Conservation (phyloP, 2,888 invertebrate species). For the Lasioglossum pauxillum region DNA sequence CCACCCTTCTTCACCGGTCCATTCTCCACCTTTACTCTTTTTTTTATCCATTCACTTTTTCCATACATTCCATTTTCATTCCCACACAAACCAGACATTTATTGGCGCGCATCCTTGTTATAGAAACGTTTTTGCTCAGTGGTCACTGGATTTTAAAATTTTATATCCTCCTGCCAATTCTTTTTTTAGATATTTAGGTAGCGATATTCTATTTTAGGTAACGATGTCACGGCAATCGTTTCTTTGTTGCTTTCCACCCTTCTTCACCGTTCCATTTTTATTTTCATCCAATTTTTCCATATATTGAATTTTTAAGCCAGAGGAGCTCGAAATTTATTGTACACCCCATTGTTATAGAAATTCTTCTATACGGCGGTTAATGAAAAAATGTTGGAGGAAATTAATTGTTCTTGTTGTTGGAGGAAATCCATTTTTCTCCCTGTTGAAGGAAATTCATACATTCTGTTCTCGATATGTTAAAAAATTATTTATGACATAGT, state of each 20-base stretch:
- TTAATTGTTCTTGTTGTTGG: neutral
- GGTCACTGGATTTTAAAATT: neutral
- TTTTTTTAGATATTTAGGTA: neutral
- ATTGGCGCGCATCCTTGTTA: neutral
- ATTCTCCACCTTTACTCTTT: neutral
- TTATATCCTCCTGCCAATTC: neutral
- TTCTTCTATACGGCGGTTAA: neutral
- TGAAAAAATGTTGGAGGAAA: neutral
- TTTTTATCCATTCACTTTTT: neutral
- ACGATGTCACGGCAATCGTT: slow-evolving; percentile 36
- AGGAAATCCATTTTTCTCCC: too few relatives aligned
- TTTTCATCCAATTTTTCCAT: neutral
- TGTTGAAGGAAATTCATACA: neutral
- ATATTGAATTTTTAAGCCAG: neutral
- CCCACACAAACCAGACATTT: neutral
- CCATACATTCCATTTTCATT: neutral
- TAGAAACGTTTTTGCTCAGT: neutral
- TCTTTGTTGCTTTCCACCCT: neutral
- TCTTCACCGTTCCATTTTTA: neutral
- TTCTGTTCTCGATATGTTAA: neutral
- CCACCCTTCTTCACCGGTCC: neutral
- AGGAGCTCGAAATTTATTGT: neutral
- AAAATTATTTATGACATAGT: neutral
- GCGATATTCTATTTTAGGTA: neutral
- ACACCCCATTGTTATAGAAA: neutral